Evolutionary conservation across 2,888 invertebrate genomes (phyloP), one percentile per base, ranked within the genome.

Genomic region (Nymphalis polychloros): DNA sequence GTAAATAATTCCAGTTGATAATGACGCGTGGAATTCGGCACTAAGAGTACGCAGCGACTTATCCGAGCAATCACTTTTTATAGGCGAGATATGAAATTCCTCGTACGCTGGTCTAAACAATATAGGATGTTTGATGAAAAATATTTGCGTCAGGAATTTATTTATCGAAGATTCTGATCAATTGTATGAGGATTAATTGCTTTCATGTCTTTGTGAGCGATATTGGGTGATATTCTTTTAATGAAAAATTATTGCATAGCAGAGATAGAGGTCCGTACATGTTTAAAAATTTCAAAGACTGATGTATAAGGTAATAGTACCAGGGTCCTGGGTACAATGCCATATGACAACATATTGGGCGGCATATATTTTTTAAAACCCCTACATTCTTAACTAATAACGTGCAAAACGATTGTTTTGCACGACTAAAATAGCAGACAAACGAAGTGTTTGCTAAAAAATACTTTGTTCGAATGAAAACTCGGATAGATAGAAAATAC

Each of bases 11-110:
- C 49, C 23, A 13, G 31, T 60, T 60, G 60, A 66, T 60, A 66
- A 66, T 53, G 55, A 41, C 35, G 13, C 55, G 17, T 27, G 31
- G 55, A 55, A 61, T 60, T 41, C 62, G 52, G 48, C 64, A 64
- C 49, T 68, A 49, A 63, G n/a, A 41, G 41, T 41, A 47, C 35
- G 57, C 52, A 59, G 52, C 68, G 70, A 73, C 72, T 74, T 72
- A 74, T 73, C 67, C 64, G 69, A 75, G 76, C 76, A 67, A 78
- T 80, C 76, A 73, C 69, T 74, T 75, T 77, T 75, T 76, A 78
- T 76, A 71, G 69, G 64, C 72, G 69, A 67, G 75, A 79, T 80
- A 81, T 80, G 79, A 81, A 81, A 81, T 81, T 81, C 80, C 71
- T 77, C 27, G 20, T 53, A 53, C 41, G 27, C 19, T 53, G 69